Conservation (phyloP, 2,888 invertebrate species). For the Eristalis arbustorum region DNA sequence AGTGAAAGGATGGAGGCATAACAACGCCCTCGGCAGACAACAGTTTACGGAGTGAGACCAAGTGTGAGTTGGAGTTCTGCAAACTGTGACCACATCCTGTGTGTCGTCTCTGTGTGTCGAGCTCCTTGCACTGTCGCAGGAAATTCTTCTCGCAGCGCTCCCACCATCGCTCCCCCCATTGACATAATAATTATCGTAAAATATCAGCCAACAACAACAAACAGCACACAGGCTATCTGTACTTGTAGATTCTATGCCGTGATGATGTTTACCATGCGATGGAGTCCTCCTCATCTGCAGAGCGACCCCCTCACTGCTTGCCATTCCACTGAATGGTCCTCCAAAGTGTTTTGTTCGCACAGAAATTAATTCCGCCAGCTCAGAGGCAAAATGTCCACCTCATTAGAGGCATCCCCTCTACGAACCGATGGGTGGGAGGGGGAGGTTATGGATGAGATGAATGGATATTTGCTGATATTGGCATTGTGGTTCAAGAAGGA, state of each 20-base stretch:
- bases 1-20: background rate
- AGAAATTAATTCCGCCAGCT: conserved; percentile 60
- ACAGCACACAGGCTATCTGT: conserved; percentile 11
- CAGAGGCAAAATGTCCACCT: conserved; percentile 62
- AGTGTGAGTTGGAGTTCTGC: conserved; percentile 38
- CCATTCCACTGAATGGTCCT: conserved; percentile 9
- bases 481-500: conserved; percentile 48
- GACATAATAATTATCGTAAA: conserved; percentile 65
- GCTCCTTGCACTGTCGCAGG: conserved; percentile 4
- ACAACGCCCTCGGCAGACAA: background rate
- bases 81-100: conserved; percentile 34
- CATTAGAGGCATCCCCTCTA: conserved; percentile 39
- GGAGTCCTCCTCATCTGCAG: background rate
- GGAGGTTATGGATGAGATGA: conserved; percentile 12
- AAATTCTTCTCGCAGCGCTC: background rate
- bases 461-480: conserved; percentile 66
- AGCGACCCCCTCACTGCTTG: background rate
- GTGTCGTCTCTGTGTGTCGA: conserved; percentile 1
- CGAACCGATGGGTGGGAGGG: background rate
- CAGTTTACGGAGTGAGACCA: background rate
- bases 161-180: background rate
- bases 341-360: conserved; percentile 65
- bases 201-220: conserved; percentile 36
- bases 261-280: conserved; percentile 61
- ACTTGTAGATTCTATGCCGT: conserved; percentile 30